Evolutionary conservation across 2,113 vertebrate genomes (phyloP).

Genomic region (Malurus alboscapulatus): DNA sequence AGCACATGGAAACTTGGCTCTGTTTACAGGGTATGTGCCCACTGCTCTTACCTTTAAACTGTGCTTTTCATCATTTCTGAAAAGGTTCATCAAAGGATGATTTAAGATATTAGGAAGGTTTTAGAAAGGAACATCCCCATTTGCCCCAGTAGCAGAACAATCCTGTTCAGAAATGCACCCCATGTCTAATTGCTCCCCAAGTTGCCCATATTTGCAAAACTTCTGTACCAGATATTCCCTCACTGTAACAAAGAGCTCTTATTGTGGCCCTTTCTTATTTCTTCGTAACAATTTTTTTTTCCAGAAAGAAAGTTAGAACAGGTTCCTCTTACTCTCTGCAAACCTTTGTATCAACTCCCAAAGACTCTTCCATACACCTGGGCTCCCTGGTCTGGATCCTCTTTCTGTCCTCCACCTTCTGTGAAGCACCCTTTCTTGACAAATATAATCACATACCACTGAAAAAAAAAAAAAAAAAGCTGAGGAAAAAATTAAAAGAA

Average conservation of each 20-base stretch:
- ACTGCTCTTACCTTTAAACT: not conserved
- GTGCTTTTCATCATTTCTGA: not conserved
- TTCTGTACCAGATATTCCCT: not conserved
- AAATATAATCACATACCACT: rapidly evolving
- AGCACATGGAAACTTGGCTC: not conserved
- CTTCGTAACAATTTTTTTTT: not conserved
- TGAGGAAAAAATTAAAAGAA: not conserved
- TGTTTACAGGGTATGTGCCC: not conserved
- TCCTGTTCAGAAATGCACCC: not conserved
- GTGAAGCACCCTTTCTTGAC: not conserved
- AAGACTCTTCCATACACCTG: not conserved
- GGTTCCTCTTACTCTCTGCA: not conserved
- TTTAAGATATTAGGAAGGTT: not conserved
- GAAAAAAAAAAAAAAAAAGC: rapidly evolving
- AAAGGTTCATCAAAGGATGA: not conserved
- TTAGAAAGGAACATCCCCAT: not conserved
- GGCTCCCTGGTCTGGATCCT: not conserved
- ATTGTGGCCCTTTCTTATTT: not conserved
- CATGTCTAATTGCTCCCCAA: rapidly evolving
- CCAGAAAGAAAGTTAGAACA: not conserved
- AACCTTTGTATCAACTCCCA: not conserved
- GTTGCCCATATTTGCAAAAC: not conserved
- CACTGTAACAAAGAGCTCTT: not conserved
- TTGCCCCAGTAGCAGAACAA: not conserved
- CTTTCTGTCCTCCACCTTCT: not conserved